Percentiles rank a stretch among this genome's conserved stretches.
Evolutionary conservation across 2,888 invertebrate genomes (phyloP).

Genomic region (Ectemnius cavifrons): DNA sequence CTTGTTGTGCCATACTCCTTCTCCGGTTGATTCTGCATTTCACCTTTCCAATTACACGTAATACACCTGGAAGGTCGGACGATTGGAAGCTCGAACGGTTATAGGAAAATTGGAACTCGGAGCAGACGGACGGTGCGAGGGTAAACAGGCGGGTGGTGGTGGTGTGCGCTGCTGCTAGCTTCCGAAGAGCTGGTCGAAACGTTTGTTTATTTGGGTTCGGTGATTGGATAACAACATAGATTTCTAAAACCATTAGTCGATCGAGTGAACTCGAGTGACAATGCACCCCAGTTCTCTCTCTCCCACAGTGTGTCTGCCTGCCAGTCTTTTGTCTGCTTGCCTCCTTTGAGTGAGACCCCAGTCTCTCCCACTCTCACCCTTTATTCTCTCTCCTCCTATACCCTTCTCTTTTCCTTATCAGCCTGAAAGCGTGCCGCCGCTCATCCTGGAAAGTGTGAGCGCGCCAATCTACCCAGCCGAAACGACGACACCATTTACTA

Average conservation of each 20-base stretch:
- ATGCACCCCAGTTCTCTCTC: too few species aligned
- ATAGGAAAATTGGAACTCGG: neutral
- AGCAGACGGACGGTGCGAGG: neutral
- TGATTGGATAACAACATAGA: neutral
- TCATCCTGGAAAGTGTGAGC: too few species aligned
- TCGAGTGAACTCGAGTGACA: slow-evolving; percentile 1
- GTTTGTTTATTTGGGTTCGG: slow-evolving; percentile 1
- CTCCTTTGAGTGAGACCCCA: slow-evolving; percentile 2
- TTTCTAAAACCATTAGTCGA: slow-evolving; percentile 12
- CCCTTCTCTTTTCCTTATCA: slow-evolving; percentile 15
- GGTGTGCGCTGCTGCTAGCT: too few species aligned
- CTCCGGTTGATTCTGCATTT: slow-evolving; percentile 3
- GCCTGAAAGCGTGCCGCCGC: too few species aligned
- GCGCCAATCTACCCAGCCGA: neutral
- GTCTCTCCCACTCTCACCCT: neutral
- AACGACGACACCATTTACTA: slow-evolving; percentile 4
- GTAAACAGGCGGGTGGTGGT: too few species aligned
- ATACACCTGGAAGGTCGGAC: neutral
- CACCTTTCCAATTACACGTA: neutral
- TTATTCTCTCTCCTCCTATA: neutral
- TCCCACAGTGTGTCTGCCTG: too few species aligned
- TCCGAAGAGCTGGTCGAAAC: neutral
- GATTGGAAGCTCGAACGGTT: neutral
- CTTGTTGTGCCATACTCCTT: neutral
- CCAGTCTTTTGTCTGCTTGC: too few species aligned